These are phyloP conservation scores for Listrodromus nycthemerus DNA, from an alignment of 2,888 invertebrate genomes.

Conservation along the genomic window DNA sequence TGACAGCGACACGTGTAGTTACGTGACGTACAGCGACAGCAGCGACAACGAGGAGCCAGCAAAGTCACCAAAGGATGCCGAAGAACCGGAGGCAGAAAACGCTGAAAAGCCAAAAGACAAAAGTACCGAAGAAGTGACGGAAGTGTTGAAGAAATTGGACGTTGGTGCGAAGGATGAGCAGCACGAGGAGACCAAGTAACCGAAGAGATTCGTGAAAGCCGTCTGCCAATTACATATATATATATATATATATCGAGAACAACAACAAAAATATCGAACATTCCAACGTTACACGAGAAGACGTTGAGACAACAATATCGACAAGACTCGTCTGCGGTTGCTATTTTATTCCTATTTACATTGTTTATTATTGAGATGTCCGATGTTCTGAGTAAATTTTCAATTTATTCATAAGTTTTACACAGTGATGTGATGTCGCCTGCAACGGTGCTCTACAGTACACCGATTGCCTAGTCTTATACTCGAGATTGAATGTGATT, in stretches of 20 bases:
- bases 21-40: slow-evolving; percentile 75
- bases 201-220: slow-evolving; percentile 40
- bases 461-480: slow-evolving; percentile 57
- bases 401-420: slow-evolving; percentile 39
- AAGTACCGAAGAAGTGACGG: slow-evolving; percentile 84
- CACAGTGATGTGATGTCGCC: slow-evolving; percentile 9
- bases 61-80: slow-evolving; percentile 59
- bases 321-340: slow-evolving; percentile 59
- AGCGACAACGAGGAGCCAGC: slow-evolving; percentile 75
- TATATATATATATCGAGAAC: slow-evolving; percentile 26
- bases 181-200: slow-evolving; percentile 71
- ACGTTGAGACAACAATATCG: slow-evolving; percentile 56
- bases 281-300: slow-evolving; percentile 58
- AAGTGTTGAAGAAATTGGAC: slow-evolving; percentile 87
- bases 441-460: slow-evolving; percentile 4
- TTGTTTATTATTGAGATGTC: slow-evolving; percentile 44
- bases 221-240: slow-evolving; percentile 53
- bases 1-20: slow-evolving; percentile 76
- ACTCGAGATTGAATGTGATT: slow-evolving; percentile 51
- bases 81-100: slow-evolving; percentile 55
- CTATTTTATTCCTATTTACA: slow-evolving; percentile 63
- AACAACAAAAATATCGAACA: slow-evolving; percentile 41
- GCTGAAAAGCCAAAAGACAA: slow-evolving; percentile 8
- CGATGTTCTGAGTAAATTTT: slow-evolving; percentile 37
- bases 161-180: slow-evolving; percentile 84